Conservation (phyloP, 1,140 invertebrate species). For the Meloidogyne floridensis region DNA sequence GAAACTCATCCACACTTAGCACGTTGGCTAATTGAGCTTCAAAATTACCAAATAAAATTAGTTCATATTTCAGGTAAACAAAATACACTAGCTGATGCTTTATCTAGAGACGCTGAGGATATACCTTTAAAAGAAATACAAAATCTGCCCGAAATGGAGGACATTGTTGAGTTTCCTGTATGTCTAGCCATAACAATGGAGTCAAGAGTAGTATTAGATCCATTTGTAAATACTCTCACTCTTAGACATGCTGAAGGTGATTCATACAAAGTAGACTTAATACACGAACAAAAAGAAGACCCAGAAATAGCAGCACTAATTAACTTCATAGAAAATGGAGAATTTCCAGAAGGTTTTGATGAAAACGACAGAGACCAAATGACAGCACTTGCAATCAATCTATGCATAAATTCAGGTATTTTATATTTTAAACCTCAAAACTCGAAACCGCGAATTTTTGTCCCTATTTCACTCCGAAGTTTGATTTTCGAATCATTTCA, state of each 20-base stretch:
- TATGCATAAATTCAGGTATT: neutral
- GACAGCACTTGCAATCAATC: neutral
- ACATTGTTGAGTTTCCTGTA: constrained; percentile 25
- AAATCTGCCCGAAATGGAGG: constrained; percentile 10
- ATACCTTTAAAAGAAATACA: neutral
- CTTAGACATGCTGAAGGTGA: neutral
- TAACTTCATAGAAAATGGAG: neutral
- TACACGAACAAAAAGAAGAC: neutral
- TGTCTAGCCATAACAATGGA: constrained; percentile 7
- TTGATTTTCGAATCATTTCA: constrained; percentile 16
- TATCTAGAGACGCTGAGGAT: neutral
- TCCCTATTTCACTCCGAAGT: constrained; percentile 3
- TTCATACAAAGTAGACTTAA: neutral
- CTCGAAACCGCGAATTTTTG: neutral
- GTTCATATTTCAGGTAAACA: constrained; percentile 15
- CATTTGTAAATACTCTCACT: neutral
- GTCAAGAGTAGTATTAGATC: neutral
- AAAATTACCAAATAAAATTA: constrained; percentile 27
- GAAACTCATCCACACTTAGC: constrained; percentile 9
- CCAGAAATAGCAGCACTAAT: neutral
- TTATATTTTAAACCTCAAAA: neutral
- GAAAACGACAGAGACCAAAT: neutral
- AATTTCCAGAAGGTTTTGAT: neutral
- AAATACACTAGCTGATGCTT: constrained; percentile 25
- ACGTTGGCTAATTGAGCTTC: constrained; percentile 26